These are phyloP conservation scores for Platorchestia sp. DNA, from an alignment of 1,140 invertebrate genomes.

Conservation along the genomic window DNA sequence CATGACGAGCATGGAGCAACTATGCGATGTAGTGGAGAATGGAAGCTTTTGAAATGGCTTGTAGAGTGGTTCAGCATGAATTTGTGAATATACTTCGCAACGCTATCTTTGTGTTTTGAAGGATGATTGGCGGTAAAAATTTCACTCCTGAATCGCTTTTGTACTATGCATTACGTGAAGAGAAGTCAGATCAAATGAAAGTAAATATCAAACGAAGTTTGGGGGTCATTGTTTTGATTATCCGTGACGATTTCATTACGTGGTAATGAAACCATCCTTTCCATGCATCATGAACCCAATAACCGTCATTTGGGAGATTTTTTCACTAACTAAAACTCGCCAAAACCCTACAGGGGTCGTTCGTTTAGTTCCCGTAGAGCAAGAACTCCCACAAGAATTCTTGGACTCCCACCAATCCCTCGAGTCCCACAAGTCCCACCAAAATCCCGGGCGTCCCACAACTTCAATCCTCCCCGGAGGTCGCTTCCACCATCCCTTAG, in stretches of 20 bases:
- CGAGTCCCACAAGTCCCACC: conserved; percentile 37
- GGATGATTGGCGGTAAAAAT: background rate
- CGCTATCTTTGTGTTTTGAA: background rate
- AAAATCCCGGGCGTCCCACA: conserved; percentile 36
- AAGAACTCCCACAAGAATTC: conserved; percentile 36
- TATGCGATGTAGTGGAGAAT: background rate
- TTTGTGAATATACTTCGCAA: background rate
- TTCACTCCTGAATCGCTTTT: too few species aligned
- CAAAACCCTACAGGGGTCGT: background rate
- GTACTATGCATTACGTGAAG: background rate
- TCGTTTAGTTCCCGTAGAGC: background rate
- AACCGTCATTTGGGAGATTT: background rate
- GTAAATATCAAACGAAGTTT: background rate
- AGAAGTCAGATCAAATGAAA: background rate
- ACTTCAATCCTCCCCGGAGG: conserved; percentile 33
- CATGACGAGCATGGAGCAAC: background rate
- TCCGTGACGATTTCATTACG: background rate
- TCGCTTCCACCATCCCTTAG: conserved; percentile 36
- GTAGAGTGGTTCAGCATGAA: background rate
- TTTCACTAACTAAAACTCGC: background rate
- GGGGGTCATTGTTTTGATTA: background rate
- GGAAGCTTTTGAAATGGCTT: background rate
- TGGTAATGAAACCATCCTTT: background rate
- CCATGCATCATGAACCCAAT: background rate
- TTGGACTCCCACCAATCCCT: conserved; percentile 36